These are phyloP conservation scores for Volucella bombylans DNA, from an alignment of 2,888 invertebrate genomes.

Conservation along the genomic window DNA sequence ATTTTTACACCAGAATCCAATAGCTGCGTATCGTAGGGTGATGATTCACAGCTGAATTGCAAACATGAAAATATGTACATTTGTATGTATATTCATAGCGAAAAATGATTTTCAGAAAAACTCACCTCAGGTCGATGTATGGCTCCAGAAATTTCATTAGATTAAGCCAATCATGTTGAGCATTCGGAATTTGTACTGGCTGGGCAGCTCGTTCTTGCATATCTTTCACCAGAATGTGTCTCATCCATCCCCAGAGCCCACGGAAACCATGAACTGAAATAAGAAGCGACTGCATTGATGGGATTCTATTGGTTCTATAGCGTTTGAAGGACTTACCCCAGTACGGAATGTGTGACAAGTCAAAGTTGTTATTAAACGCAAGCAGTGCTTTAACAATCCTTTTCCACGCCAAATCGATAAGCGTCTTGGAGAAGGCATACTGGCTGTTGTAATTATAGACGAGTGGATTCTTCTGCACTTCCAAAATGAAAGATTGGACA, in stretches of 20 bases:
- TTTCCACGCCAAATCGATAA: constrained; percentile 4
- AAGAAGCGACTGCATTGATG: not conserved
- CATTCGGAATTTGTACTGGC: not conserved
- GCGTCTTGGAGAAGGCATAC: not conserved
- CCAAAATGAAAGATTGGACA: not conserved
- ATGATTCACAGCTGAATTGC: too few relatives aligned
- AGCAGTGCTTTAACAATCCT: constrained; percentile 15
- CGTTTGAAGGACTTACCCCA: constrained; percentile 30
- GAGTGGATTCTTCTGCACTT: constrained; percentile 37
- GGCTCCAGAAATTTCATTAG: constrained; percentile 34
- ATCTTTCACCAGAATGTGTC: constrained; percentile 10
- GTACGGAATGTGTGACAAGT: not conserved
- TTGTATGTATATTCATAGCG: too few relatives aligned
- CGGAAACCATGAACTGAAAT: constrained; percentile 39
- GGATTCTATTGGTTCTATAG: not conserved
- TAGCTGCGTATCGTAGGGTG: not conserved
- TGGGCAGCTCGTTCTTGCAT: not conserved
- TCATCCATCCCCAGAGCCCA: constrained; percentile 53
- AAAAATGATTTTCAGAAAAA: not conserved
- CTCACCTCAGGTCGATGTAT: constrained; percentile 27
- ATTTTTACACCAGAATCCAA: too few relatives aligned
- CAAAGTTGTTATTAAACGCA: not conserved
- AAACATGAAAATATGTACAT: not conserved
- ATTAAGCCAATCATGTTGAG: constrained; percentile 21
- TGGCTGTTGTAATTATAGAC: constrained; percentile 6